These are phyloP conservation scores for Acleris sparsana DNA, from an alignment of 2,888 invertebrate genomes.

Conservation along the genomic window DNA sequence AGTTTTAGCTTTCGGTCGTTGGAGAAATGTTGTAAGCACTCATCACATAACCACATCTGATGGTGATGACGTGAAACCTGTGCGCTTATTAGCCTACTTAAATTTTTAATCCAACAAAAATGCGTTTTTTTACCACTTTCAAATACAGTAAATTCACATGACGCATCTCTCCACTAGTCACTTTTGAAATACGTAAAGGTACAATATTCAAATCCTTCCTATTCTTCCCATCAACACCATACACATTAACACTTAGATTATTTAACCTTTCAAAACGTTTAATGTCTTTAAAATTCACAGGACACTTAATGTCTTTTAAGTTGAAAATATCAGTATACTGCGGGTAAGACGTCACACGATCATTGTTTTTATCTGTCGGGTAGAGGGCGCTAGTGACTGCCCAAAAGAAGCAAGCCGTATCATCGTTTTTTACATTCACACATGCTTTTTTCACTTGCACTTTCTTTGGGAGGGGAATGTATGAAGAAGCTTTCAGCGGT, in stretches of 20 bases:
- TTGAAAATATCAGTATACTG: conserved; percentile 40
- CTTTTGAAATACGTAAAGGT: conserved; percentile 43
- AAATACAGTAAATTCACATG: conserved; percentile 44
- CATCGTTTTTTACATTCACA: conserved; percentile 17
- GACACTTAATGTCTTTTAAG: conserved; percentile 40
- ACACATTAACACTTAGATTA: conserved; percentile 46
- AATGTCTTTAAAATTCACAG: conserved; percentile 44
- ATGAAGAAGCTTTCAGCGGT: conserved; percentile 2
- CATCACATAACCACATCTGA: not conserved
- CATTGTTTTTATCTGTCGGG: not conserved
- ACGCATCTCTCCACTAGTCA: conserved; percentile 13
- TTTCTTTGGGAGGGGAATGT: not conserved
- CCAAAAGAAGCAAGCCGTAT: not conserved
- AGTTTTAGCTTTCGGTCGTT: conserved; percentile 6
- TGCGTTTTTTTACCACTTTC: not conserved
- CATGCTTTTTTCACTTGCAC: conserved; percentile 13
- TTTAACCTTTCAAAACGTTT: conserved; percentile 41
- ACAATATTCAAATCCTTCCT: conserved; percentile 35
- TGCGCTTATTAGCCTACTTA: conserved; percentile 17
- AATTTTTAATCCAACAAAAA: conserved; percentile 20
- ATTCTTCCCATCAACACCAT: conserved; percentile 38
- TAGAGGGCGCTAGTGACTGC: too few relatives aligned
- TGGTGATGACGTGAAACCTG: not conserved
- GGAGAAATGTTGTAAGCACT: conserved; percentile 18
- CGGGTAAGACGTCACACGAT: conserved; percentile 33